These are phyloP conservation scores for Trissonchulus sp. DNA, from an alignment of 2,888 invertebrate species.

Conservation along the genomic window DNA sequence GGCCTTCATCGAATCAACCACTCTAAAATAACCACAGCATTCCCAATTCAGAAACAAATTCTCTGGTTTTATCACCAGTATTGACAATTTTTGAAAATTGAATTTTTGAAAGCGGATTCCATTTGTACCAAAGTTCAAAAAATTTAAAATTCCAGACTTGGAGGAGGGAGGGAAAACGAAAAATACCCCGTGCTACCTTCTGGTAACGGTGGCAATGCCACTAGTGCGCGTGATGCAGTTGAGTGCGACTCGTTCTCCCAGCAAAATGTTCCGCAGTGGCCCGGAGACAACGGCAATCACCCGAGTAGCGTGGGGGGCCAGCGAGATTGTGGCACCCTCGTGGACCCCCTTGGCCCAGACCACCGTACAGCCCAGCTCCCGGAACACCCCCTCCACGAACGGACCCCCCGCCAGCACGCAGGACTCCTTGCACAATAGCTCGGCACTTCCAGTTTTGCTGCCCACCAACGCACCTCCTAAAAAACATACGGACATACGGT, in stretches of 20 bases:
- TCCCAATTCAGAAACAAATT: no score
- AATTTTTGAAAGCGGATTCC: no score
- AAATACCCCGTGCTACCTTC: no score
- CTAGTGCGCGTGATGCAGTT: conserved; percentile 54
- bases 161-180: no score
- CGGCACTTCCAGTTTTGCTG: conserved; percentile 26
- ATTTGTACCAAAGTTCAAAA: no score
- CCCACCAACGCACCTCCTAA: conserved; percentile 26
- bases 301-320: conserved; percentile 42
- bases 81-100: no score
- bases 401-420: conserved; percentile 55
- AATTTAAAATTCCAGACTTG: no score
- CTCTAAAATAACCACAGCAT: conserved; percentile 26
- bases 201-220: conserved; percentile 55
- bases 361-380: conserved; percentile 51
- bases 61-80: no score
- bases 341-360: no score
- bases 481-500: no score
- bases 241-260: conserved; percentile 54
- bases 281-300: conserved; percentile 52
- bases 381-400: conserved; percentile 54
- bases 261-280: conserved; percentile 51
- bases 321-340: neutral
- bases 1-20: conserved; percentile 41
- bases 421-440: conserved; percentile 38